phyloP scores from a whole-genome alignment of 2,888 invertebrate species.

The Synergus laeviventris region DNA sequence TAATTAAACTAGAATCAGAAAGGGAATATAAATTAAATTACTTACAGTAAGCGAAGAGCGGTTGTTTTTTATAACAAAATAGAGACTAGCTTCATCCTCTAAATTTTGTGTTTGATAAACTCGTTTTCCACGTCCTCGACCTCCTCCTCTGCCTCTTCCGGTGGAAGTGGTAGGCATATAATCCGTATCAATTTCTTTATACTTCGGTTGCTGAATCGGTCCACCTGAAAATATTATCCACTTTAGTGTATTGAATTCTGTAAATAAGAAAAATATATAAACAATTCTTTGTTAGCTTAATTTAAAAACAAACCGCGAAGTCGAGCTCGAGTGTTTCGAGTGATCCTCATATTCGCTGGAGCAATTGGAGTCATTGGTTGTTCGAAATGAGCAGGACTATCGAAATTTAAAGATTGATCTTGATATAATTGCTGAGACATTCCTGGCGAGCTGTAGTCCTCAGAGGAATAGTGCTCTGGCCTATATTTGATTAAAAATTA shows the following conservation, averaged over 20 bases:
- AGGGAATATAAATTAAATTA: constrained; percentile 35
- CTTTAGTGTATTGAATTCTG: neutral
- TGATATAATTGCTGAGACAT: constrained; percentile 69
- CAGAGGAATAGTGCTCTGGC: constrained; percentile 71
- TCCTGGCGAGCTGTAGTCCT: constrained; percentile 70
- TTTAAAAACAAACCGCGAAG: constrained; percentile 66
- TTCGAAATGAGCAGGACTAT: constrained; percentile 70
- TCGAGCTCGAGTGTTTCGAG: constrained; percentile 74
- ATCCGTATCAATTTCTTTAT: constrained; percentile 72
- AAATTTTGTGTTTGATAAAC: constrained; percentile 65
- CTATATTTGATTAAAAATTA: constrained; percentile 51
- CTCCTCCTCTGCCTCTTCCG: constrained; percentile 67
- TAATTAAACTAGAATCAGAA: neutral
- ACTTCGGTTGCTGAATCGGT: constrained; percentile 71
- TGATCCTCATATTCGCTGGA: constrained; percentile 73
- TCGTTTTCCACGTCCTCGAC: constrained; percentile 76
- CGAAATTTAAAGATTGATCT: constrained; percentile 66
- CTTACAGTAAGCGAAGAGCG: constrained; percentile 86
- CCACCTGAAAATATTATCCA: constrained; percentile 60
- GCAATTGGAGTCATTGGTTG: constrained; percentile 72
- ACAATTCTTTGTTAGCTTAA: neutral
- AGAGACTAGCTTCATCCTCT: constrained; percentile 90
- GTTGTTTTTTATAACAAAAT: constrained; percentile 89
- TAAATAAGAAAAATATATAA: neutral
- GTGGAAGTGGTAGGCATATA: constrained; percentile 61